phyloP scores from a whole-genome alignment of 2,113 vertebrate species.

The Dasyprocta punctata region DNA sequence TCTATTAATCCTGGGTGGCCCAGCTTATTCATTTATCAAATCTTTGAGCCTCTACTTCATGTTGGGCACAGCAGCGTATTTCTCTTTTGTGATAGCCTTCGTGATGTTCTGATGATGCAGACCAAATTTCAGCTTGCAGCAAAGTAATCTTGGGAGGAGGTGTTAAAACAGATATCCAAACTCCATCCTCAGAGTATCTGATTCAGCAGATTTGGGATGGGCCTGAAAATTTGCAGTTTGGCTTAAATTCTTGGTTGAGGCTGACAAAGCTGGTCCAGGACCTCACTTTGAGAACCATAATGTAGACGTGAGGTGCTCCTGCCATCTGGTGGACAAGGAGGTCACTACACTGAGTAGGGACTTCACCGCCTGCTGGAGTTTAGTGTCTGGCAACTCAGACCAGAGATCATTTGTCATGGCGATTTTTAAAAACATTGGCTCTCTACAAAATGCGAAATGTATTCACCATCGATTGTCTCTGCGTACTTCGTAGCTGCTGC shows the following conservation, averaged over 20 bases:
- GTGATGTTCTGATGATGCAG: background rate
- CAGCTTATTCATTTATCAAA: background rate
- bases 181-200: background rate
- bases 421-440: background rate
- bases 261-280: background rate
- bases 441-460: background rate
- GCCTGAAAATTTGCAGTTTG: background rate
- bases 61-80: background rate
- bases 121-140: background rate
- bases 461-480: background rate
- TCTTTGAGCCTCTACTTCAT: background rate
- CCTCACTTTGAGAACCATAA: background rate
- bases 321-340: slow-evolving; percentile 72
- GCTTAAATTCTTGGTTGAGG: background rate
- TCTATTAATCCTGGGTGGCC: background rate
- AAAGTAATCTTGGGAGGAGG: background rate
- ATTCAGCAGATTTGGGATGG: background rate
- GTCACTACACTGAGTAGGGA: background rate
- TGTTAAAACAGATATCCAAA: background rate
- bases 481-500: background rate
- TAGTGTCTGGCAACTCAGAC: background rate
- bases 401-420: background rate
- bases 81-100: background rate
- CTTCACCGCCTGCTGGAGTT: fast-evolving
- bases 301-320: slow-evolving; percentile 49